Evolutionary conservation across 2,797 vertebrate species (phyloP).

Genomic region (Karalla daura): DNA sequence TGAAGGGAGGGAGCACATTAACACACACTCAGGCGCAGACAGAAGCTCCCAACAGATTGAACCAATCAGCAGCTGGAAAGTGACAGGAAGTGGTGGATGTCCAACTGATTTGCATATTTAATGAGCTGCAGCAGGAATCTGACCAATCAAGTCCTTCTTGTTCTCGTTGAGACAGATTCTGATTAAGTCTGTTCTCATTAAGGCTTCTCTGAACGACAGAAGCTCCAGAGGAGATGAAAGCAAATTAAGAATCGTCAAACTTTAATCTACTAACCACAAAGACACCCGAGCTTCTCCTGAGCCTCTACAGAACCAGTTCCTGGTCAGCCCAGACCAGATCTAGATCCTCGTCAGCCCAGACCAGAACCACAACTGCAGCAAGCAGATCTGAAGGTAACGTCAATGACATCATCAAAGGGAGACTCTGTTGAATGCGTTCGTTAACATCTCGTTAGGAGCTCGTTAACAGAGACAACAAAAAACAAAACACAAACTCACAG

Average conservation of each 20-base stretch:
- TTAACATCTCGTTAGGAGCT: constrained; percentile 30
- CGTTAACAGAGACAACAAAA: constrained; percentile 11
- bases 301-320: no score
- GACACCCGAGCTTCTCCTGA: not conserved
- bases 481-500: constrained; percentile 13
- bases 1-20: constrained; percentile 19
- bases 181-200: constrained; percentile 21
- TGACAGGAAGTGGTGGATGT: not conserved
- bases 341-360: no score
- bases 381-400: constrained; percentile 20
- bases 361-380: not conserved
- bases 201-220: constrained; percentile 5
- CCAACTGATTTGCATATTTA: constrained; percentile 4
- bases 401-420: constrained; percentile 43
- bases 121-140: constrained; percentile 9
- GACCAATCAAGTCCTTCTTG: constrained; percentile 18
- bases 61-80: not conserved
- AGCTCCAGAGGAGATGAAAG: not conserved
- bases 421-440: constrained; percentile 3
- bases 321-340: no score
- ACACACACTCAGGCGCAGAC: not conserved
- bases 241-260: constrained; percentile 22
- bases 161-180: constrained; percentile 22
- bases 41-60: not conserved
- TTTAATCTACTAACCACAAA: constrained; percentile 16